These are phyloP conservation scores for Clarias platycephalus DNA, from an alignment of 2,797 vertebrate species.

Conservation along the genomic window DNA sequence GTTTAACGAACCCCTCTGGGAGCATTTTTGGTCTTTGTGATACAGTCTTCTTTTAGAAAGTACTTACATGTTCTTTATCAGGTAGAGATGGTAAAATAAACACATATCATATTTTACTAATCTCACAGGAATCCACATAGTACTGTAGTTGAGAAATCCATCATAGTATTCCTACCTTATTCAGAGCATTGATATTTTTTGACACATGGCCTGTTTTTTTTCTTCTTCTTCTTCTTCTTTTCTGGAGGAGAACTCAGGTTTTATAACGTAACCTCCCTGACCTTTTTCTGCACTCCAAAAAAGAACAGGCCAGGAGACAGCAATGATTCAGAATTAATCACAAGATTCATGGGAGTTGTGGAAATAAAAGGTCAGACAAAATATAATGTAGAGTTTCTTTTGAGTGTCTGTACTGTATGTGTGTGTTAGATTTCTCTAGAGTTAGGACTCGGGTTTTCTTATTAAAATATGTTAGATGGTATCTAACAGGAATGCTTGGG, in stretches of 20 bases:
- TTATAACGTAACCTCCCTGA: constrained; percentile 54
- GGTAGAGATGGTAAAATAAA: constrained; percentile 38
- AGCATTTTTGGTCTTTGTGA: constrained; percentile 23
- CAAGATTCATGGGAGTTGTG: constrained; percentile 5
- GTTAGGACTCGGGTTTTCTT: constrained; percentile 14
- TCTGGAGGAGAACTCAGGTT: constrained; percentile 54
- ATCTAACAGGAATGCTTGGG: constrained; percentile 32
- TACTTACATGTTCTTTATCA: constrained; percentile 42
- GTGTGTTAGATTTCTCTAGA: constrained; percentile 36
- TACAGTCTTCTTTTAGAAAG: constrained; percentile 25
- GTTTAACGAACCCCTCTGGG: constrained; percentile 41
- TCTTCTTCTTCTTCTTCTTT: background rate
- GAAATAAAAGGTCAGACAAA: constrained; percentile 18
- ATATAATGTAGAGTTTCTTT: constrained; percentile 21
- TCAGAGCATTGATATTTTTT: constrained; percentile 35
- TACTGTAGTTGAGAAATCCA: constrained; percentile 31
- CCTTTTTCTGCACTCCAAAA: constrained; percentile 35
- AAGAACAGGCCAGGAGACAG: constrained; percentile 24
- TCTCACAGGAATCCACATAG: constrained; percentile 32
- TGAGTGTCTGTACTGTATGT: constrained; percentile 15
- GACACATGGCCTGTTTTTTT: constrained; percentile 15
- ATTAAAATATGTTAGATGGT: constrained; percentile 7
- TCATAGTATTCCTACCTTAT: constrained; percentile 33
- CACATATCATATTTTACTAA: constrained; percentile 35
- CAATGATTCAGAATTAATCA: constrained; percentile 27